Evolutionary conservation across 2,888 invertebrate genomes (phyloP), one percentile per base, ranked within the genome.

Genomic region (Candidula unifasciata): DNA sequence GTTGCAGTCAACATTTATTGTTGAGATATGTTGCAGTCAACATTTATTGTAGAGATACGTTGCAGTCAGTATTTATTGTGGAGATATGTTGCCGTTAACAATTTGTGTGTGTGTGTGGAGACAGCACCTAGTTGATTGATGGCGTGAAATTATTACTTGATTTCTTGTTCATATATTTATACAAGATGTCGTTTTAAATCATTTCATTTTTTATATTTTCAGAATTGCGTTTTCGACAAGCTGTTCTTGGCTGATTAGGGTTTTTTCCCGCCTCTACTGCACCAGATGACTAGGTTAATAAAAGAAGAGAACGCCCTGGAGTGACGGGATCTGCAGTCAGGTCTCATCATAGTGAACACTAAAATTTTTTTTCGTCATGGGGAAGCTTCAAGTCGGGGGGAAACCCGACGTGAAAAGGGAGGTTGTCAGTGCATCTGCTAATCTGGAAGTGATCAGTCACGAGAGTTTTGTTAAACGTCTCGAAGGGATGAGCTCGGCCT

Each of bases 371-470:
- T 52, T 52, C n/a, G 21, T 18, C 30, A 86, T 86, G 86, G 85
- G 85, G 27, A 83, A 83, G 64, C 68, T 80, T 44, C 84, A 83
- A 79, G 82, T 66, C 3, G 82, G 80, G 52, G 80, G 79, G 18
- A 81, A 76, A 57, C 54, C 84, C 33, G 80, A 83, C 27, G 88
- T 90, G 24, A 91, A 90, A 85, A 77, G 90, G 27, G 90, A 89
- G 80, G 90, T 89, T 60, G 91, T 91, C 27, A 90, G 90, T 83
- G 89, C 90, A 5, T 87, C 88, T 60, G 88, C 88, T 74, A 88
- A 87, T 77, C 85, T 91, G 37, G 92, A 92, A 80, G 89, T 92
- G 73, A 88, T 91, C 44, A 91, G 91, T 71, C 89, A 90, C 76
- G 91, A 91, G 83, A 89, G 87, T 69, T 91, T 91, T 81, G 87